A percentile compares a stretch with the other conserved stretches of the same genome.
These are phyloP conservation scores for Rhinella marina DNA, from an alignment of 2,797 vertebrate genomes.

Conservation along the genomic window DNA sequence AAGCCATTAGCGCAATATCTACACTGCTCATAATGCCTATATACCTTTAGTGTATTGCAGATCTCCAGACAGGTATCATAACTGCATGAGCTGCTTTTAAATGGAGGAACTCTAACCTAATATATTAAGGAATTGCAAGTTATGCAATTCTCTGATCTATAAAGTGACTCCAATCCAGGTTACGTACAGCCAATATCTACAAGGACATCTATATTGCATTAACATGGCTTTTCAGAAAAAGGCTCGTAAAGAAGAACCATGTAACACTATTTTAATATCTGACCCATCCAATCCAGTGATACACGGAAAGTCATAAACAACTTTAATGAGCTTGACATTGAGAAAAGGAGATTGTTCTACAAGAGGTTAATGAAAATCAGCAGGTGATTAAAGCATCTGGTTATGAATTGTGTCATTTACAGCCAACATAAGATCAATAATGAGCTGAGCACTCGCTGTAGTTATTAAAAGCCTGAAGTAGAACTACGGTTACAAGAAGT, in stretches of 20 bases:
- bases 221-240: background rate
- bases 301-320: slow-evolving; percentile 27
- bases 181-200: background rate
- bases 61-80: too few species aligned
- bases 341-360: background rate
- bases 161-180: background rate
- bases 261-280: background rate
- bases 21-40: too few species aligned
- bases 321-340: slow-evolving; percentile 42
- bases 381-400: slow-evolving; percentile 12
- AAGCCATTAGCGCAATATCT: too few species aligned
- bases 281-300: background rate
- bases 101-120: background rate
- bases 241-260: background rate
- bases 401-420: slow-evolving; percentile 12
- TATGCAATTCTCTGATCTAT: background rate
- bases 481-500: background rate
- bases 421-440: slow-evolving; percentile 14
- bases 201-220: background rate
- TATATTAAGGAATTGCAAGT: background rate
- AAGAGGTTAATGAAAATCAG: slow-evolving; percentile 28
- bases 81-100: too few species aligned
- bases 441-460: background rate
- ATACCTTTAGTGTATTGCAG: too few species aligned
- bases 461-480: background rate